These are phyloP conservation scores for Marronus borbonicus DNA, from an alignment of 2,888 invertebrate genomes.

Conservation along the genomic window DNA sequence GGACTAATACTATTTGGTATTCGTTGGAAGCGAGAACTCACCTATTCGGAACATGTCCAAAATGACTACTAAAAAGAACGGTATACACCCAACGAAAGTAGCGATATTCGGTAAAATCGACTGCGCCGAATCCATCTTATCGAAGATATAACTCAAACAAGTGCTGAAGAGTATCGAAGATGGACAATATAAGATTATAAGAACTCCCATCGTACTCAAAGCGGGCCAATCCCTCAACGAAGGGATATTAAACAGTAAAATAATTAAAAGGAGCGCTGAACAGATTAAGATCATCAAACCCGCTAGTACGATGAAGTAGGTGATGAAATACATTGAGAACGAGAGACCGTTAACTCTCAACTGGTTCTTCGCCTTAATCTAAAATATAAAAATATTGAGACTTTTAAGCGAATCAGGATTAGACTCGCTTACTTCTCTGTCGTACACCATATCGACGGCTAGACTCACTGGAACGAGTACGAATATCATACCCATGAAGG, in stretches of 20 bases:
- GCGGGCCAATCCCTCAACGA: constrained; percentile 81
- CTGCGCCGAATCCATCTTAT: constrained; percentile 87
- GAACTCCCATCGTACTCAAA: constrained; percentile 77
- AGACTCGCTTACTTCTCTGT: constrained; percentile 79
- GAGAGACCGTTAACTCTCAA: constrained; percentile 86
- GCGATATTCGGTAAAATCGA: constrained; percentile 85
- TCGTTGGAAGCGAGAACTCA: constrained; percentile 66
- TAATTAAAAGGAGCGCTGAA: constrained; percentile 76
- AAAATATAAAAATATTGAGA: constrained; percentile 60
- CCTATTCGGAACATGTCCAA: constrained; percentile 82
- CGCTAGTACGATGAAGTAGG: constrained; percentile 82
- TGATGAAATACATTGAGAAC: constrained; percentile 82
- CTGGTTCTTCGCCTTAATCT: constrained; percentile 89
- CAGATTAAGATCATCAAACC: constrained; percentile 80
- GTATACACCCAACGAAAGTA: constrained; percentile 82
- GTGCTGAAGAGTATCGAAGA: constrained; percentile 84
- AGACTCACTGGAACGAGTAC: constrained; percentile 84
- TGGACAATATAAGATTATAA: constrained; percentile 82
- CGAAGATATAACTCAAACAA: constrained; percentile 85
- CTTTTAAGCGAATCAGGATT: background rate
- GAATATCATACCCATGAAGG: constrained; percentile 87
- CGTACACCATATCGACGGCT: constrained; percentile 86
- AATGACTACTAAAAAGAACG: constrained; percentile 81
- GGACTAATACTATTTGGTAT: background rate
- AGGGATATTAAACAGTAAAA: constrained; percentile 80